Percentiles rank a stretch among this genome's conserved stretches.
These are phyloP conservation scores for Pemphigus obesinymphae DNA, from an alignment of 1,140 invertebrate species.

Conservation along the genomic window DNA sequence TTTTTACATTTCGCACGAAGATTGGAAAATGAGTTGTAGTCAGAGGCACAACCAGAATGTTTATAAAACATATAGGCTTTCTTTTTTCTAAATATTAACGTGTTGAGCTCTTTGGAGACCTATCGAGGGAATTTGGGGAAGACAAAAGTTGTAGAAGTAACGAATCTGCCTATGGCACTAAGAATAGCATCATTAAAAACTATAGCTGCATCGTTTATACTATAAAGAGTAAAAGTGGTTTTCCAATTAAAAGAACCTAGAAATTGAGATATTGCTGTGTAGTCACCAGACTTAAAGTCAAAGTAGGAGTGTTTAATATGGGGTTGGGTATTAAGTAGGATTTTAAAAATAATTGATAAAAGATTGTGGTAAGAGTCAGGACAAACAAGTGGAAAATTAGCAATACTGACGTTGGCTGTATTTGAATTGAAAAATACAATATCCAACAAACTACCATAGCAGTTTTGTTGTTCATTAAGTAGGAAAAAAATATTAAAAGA, in stretches of 20 bases:
- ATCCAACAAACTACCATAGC: no score
- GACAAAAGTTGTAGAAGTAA: neutral
- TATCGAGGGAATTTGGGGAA: neutral
- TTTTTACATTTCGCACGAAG: neutral
- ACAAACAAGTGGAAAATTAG: no score
- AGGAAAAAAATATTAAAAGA: no score
- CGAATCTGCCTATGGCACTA: neutral
- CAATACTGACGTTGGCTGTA: no score
- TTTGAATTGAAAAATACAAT: no score
- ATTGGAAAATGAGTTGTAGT: neutral
- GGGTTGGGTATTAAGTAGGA: no score
- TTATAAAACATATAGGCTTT: neutral
- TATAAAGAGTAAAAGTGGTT: neutral
- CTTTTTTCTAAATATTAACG: neutral
- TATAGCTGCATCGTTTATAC: neutral
- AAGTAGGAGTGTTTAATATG: no score
- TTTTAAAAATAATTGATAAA: no score
- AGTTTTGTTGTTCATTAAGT: neutral
- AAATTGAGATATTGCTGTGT: neutral
- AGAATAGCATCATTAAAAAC: neutral
- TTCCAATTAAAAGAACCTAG: neutral
- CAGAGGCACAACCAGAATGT: neutral
- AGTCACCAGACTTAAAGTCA: no score
- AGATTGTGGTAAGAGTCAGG: no score
- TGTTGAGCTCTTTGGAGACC: neutral